Evolutionary conservation across 2,888 invertebrate species (phyloP), one percentile per base, ranked within the genome.

Genomic region (Choristoneura rosaceana): DNA sequence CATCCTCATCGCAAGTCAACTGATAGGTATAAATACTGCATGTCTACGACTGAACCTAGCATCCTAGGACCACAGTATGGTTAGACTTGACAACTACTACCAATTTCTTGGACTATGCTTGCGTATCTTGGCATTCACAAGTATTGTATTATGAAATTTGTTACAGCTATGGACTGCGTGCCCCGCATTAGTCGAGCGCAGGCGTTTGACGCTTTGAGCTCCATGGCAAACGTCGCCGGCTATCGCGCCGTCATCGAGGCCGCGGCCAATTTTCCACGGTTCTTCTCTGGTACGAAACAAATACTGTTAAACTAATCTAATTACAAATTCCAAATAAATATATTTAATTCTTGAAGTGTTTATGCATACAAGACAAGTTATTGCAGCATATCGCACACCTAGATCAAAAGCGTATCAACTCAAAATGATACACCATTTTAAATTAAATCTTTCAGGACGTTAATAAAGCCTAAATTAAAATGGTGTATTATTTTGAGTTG

Each of bases 141-240:
- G 38, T 15, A 8, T 62, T 45, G 43, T 55, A 63, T 62, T 8
- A 8, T 10, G 17, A 33, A 38, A n/a, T 61, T 33, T 66, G 33
- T 70, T 38, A 90, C 81, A 96, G 96, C 97, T 10, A 98, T 98
- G 98, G 98, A 98, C 86, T 97, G 97, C 86, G 95, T 98, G 78
- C 98, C 98, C 0, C 95, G 98, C 66, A 98, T 98, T 78, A 96
- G 97, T 76, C 94, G 98, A 75, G 98, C 98, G 25, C 98, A 98
- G 91, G 97, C 97, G 0, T 98, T 98, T 88, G 98, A 98, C 88
- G 98, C 97, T 0, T 95, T 98, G 3, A 97, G 97, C 84, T 98
- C 98, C 0, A 98, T 98, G 98, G 98, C 98, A 0, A 98, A 98
- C 85, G 97, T 98, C 76, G 95, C 97, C 38, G 98, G 98, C 4